Evolutionary conservation across 2,888 invertebrate genomes (phyloP), one percentile per base, ranked within the genome.

Genomic region (Machimus rusticus): DNA sequence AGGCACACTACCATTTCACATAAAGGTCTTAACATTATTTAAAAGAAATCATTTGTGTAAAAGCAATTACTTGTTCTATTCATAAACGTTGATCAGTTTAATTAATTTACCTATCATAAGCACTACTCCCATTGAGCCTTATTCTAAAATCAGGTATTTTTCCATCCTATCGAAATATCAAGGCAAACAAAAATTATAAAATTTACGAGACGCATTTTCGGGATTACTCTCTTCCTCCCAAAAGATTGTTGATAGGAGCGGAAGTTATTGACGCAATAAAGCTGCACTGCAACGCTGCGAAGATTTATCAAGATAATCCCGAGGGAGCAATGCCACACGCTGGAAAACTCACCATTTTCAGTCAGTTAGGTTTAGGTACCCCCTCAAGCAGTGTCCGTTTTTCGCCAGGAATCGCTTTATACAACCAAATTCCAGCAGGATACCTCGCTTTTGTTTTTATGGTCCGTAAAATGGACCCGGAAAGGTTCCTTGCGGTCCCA

Each of bases 251-350:
- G 84, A 57, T 57, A 37, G n/a, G 2, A 84, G 66, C 37, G 79
- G 31, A 84, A 84, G 23, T 57, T 74, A 74, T 66, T 74, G 84
- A 84, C 39, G 31, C 39, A 84, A 57, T 84, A 34, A 57, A 84
- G 39, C 43, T 23, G 43, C 79, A 14, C 16, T 79, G 23, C 51
- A 78, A 12, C 23, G 79, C 79, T 79, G 66, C 37, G 16, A 39
- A 74, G 84, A 84, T 84, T 37, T 84, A 74, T 74, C 74, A 37
- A 84, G 84, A 74, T 84, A 84, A 84, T 84, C 66, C 39, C 23
- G 74, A 74, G 23, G 39, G 84, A 84, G 43, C 23, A 84, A 37
- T 66, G 23, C 74, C 46, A 51, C 19, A 79, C 43, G 14, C 34
- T 46, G 14, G 19, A 34, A 34, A 84, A 84, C 66, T 28, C 84